Evolutionary conservation across 1,140 invertebrate species (phyloP), one percentile per base, ranked within the genome.

Genomic region (Pseudomyrmex flavicornis): DNA sequence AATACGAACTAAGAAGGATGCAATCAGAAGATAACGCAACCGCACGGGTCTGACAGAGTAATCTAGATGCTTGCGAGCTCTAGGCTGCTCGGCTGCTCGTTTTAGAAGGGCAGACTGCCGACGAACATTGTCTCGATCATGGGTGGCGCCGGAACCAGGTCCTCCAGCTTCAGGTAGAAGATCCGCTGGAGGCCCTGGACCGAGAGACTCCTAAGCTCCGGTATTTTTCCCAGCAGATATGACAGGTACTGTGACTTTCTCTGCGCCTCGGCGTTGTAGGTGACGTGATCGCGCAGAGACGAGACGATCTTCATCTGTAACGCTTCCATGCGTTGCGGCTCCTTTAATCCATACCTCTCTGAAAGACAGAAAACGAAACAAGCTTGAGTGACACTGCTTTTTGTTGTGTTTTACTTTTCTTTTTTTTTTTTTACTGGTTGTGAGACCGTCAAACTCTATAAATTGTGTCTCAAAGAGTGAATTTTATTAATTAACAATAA

Each of bases 241-340:
- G 98, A 99, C 95, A 99, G 98, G 94, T 99, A 99, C 88, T 99
- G 97, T 26, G 96, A 96, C 92, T 97, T 98, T 90, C 96, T 96
- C 93, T 98, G 97, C n/a, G 96, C 98, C 91, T 97, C 98, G 70
- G 96, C 96, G 93, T 98, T 98, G 95, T 98, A 98, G 9, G 98
- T 99, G 90, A 99, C 98, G 95, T 99, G 98, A 90, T 99, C 98
- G 10, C 98, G 96, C 12, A 99, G 95, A 65, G 98, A 98, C 72
- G 97, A 97, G 84, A 99, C 99, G 88, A 99, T 98, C 93, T 98
- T 98, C 97, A 98, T 98, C 93, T 99, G 98, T 9, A 99, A 94
- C 89, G 98, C 98, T 92, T 99, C 98, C 85, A 99, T 98, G 90
- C 97, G 97, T 88, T 97, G 96, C 0, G 98, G 97, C 91, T 99